Evolutionary conservation across 2,113 vertebrate genomes (phyloP).

Genomic region (Pristiophorus japonicus): DNA sequence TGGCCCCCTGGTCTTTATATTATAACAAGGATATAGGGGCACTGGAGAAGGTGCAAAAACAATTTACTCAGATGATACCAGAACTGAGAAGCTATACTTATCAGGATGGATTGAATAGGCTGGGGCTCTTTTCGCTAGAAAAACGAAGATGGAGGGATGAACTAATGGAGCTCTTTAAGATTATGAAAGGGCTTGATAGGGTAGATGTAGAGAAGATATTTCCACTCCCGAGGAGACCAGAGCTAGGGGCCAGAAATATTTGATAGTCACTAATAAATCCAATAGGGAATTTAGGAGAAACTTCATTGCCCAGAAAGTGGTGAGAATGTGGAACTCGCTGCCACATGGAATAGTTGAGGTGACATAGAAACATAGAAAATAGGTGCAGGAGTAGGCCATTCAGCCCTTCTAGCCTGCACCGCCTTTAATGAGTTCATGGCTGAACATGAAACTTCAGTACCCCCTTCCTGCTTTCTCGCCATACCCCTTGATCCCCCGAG

Average conservation of each 20-base stretch:
- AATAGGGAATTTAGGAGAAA: not conserved
- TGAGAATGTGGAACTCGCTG: not conserved
- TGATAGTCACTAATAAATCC: not conserved
- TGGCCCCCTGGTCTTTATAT: not conserved
- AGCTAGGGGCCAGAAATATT: not conserved
- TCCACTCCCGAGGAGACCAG: not conserved
- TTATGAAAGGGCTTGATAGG: not conserved
- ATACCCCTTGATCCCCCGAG: too few species aligned
- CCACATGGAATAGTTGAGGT: not conserved
- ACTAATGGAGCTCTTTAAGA: not conserved
- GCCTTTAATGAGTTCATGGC: too few species aligned
- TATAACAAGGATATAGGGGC: not conserved
- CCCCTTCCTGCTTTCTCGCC: too few species aligned
- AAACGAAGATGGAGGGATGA: not conserved
- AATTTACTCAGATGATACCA: not conserved
- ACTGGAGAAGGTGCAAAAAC: not conserved
- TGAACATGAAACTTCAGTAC: too few species aligned
- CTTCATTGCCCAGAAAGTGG: not conserved
- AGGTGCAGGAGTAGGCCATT: too few species aligned
- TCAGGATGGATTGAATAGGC: not conserved
- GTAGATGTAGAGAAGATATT: not conserved
- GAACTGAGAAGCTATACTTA: not conserved
- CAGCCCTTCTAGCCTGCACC: too few species aligned
- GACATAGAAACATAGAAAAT: too few species aligned
- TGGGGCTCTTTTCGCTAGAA: not conserved